Conservation (phyloP, 1,140 invertebrate genomes). For the Penaeus japonicus region DNA sequence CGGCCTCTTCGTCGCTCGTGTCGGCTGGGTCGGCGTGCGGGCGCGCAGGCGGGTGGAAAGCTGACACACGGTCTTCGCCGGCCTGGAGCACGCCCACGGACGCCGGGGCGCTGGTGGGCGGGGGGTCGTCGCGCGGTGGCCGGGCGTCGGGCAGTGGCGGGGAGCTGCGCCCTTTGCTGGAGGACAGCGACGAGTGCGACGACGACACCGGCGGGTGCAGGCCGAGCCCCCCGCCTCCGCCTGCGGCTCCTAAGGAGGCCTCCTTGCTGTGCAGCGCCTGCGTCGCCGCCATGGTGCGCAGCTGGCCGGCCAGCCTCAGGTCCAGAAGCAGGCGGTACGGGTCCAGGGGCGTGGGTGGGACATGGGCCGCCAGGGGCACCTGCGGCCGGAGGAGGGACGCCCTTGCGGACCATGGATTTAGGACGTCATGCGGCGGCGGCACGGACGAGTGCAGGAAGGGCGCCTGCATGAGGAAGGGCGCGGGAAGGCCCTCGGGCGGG, state of each 20-base stretch:
- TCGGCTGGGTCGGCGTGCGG: slow-evolving; percentile 45
- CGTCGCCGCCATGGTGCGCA: slow-evolving; percentile 55
- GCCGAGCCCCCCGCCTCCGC: slow-evolving; percentile 13
- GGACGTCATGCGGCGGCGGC: slow-evolving; percentile 56
- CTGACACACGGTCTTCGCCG: slow-evolving; percentile 51
- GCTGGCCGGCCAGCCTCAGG: slow-evolving; percentile 54
- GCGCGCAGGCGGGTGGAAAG: slow-evolving; percentile 57
- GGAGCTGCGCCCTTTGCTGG: slow-evolving; percentile 35
- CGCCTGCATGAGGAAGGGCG: slow-evolving; percentile 57
- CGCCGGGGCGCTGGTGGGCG: slow-evolving; percentile 23
- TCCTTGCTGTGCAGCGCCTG: slow-evolving; percentile 50
- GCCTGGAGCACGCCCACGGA: slow-evolving; percentile 45
- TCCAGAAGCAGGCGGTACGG: slow-evolving; percentile 57
- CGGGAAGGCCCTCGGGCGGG: slow-evolving; percentile 52
- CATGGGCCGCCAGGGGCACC: slow-evolving; percentile 56
- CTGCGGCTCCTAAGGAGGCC: slow-evolving; percentile 1
- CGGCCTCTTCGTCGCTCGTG: slow-evolving; percentile 57
- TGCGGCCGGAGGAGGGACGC: slow-evolving; percentile 57
- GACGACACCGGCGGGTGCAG: slow-evolving; percentile 33
- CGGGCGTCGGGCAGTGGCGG: slow-evolving; percentile 33
- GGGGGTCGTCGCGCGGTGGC: slow-evolving; percentile 48
- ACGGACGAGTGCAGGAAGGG: slow-evolving; percentile 56
- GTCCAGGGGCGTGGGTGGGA: slow-evolving; percentile 56
- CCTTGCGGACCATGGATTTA: slow-evolving; percentile 53
- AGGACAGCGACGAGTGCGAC: slow-evolving; percentile 37